Conservation (phyloP, 92 coral and sea anemone genomes). For the Phenganax stokvisi region DNA sequence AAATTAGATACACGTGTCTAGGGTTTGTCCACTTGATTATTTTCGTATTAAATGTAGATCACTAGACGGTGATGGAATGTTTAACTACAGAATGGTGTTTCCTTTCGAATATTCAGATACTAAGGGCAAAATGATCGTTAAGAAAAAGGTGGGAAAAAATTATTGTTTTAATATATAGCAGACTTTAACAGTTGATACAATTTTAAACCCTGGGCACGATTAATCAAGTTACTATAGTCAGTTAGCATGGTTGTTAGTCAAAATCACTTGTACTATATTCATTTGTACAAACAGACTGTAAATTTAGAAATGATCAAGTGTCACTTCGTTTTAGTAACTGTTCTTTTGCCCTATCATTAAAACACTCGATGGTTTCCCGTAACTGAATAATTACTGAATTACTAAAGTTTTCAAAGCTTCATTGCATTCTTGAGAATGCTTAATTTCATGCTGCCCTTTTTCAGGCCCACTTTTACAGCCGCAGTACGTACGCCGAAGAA, state of each 20-base stretch:
- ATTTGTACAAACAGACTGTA: not conserved
- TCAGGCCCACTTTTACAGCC: constrained; percentile 29
- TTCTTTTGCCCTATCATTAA: too few relatives aligned
- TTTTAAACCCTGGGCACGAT: too few relatives aligned
- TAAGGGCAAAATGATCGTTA: constrained; percentile 45
- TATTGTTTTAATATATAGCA: not conserved
- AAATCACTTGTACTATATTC: not conserved
- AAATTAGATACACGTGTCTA: too few relatives aligned
- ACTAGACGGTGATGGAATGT: constrained; percentile 57
- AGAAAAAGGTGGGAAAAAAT: constrained; percentile 39
- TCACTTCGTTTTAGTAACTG: too few relatives aligned
- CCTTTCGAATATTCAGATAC: constrained; percentile 53
- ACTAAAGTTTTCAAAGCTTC: too few relatives aligned
- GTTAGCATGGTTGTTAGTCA: too few relatives aligned
- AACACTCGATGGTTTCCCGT: too few relatives aligned
- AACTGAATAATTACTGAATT: too few relatives aligned
- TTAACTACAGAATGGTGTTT: constrained; percentile 64
- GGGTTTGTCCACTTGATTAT: not conserved
- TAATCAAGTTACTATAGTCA: too few relatives aligned
- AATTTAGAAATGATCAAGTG: too few relatives aligned
- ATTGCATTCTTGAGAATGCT: not conserved
- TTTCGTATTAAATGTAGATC: constrained; percentile 33
- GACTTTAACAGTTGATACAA: not conserved
- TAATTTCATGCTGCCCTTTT: not conserved
- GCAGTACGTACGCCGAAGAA: constrained; percentile 5